A percentile compares a stretch with the other conserved stretches of the same genome.
These are phyloP conservation scores for Zaprionus taronus DNA, from an alignment of 1,140 invertebrate species.

Conservation along the genomic window DNA sequence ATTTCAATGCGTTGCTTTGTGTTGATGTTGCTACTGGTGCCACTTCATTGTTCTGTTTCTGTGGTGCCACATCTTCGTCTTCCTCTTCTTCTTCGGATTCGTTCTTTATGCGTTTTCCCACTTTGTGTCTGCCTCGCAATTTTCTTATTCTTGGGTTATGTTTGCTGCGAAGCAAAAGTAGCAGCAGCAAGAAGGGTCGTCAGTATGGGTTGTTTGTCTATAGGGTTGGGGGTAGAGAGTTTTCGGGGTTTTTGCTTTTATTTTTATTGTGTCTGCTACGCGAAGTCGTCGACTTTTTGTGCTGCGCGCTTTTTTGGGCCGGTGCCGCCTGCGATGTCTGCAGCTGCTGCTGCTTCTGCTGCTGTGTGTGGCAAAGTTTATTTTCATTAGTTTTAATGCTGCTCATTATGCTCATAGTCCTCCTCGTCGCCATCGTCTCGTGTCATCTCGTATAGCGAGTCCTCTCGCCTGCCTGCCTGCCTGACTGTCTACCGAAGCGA, in stretches of 20 bases:
- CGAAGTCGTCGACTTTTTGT: conserved; percentile 68
- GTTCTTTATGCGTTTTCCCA: conserved; percentile 73
- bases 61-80: conserved; percentile 27
- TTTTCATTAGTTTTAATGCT: conserved; percentile 81
- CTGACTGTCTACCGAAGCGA: conserved; percentile 40
- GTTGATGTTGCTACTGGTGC: conserved; percentile 24
- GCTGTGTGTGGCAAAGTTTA: conserved; percentile 70
- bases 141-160: conserved; percentile 72
- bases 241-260: conserved; percentile 62
- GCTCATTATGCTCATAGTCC: conserved; percentile 70
- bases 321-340: conserved; percentile 18
- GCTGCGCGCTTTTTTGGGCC: conserved; percentile 64
- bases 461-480: neutral
- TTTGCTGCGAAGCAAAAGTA: conserved; percentile 4
- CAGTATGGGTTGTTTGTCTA: conserved; percentile 12
- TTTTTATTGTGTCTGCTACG: conserved; percentile 65
- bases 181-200: conserved; percentile 17
- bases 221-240: neutral
- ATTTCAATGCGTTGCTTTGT: neutral
- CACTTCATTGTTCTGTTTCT: conserved; percentile 60
- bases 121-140: conserved; percentile 70
- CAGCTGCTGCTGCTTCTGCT: conserved; percentile 41
- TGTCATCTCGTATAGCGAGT: neutral
- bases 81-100: conserved; percentile 1
- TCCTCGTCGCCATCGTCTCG: conserved; percentile 5